Base-by-base conservation (phyloP, 2,113 vertebrate genomes). In the Heterotis niloticus region DNA sequence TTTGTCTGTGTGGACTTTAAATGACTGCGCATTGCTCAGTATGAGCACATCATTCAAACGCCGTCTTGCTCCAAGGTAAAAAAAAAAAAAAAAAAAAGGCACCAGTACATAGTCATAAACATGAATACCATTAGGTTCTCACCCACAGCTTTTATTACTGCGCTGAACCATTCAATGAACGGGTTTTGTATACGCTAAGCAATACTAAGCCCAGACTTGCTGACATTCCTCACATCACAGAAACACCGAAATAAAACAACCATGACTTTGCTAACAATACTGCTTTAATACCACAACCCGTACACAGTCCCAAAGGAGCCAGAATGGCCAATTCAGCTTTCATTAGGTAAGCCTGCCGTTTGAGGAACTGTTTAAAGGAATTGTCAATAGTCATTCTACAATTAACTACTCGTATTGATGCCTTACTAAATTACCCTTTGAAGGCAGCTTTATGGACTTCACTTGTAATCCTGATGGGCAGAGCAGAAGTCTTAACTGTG, bases 341-440 rank as follows among this genome's bases (percentile, higher is more conserved):
- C 92, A 94, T 96, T 95, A 94, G 88, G 93, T 90, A 88, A 90
- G 93, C 92, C 91, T 91, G 91, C 92, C 92, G 93, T 95, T 94
- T 93, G 90, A 90, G 85, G 91, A 92, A 91, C 92, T 94, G 92
- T 96, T 96, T 94, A 96, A 94, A 94, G 93, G 91, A 88, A 89
- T 87, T 93, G 94, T 95, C 95, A 93, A 95, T 95, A 95, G 91
- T 92, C 90, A 92, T 93, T 96, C 92, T 88, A 90, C 94, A 95
- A 95, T 96, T 95, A 95, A 94, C 93, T 93, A 93, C 94, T 94
- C 92, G 91, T 93, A 93, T 91, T 87, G 93, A 95, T 92, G 93
- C 92, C 89, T 93, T 93, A 93, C 95, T 94, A 95, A 94, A 93
- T 93, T 91, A 94, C 91, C 91, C 91, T 94, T 93, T 93, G 89